Evolutionary conservation across 35 echinoderm and acorn worm genomes (phyloP).

Genomic region (Patiria miniata): DNA sequence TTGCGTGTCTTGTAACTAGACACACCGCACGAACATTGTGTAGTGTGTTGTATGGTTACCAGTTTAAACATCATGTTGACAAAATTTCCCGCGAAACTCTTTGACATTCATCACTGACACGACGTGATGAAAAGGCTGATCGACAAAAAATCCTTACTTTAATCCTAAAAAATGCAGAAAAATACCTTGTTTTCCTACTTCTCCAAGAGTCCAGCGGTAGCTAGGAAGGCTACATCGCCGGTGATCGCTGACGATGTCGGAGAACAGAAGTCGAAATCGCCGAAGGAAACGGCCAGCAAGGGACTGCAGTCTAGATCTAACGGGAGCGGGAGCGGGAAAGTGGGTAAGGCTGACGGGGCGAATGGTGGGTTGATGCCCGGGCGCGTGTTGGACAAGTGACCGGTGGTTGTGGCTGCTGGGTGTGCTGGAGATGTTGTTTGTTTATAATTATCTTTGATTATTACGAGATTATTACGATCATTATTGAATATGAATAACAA

Average conservation of each 20-base stretch:
- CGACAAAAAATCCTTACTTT: background rate
- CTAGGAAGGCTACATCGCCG: slow-evolving; percentile 48
- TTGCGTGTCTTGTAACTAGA: too few species aligned
- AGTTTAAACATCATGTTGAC: too few species aligned
- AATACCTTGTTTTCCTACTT: slow-evolving; percentile 74
- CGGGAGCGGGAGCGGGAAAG: background rate
- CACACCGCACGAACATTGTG: too few species aligned
- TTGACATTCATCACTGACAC: too few species aligned
- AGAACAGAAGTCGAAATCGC: slow-evolving; percentile 51
- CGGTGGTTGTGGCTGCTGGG: background rate
- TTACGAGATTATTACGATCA: too few species aligned
- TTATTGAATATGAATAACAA: too few species aligned
- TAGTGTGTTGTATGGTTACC: too few species aligned
- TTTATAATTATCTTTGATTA: too few species aligned
- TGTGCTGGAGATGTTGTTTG: background rate
- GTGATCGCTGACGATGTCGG: slow-evolving; percentile 60
- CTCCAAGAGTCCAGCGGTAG: slow-evolving; percentile 50
- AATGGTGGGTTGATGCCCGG: background rate
- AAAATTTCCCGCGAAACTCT: too few species aligned
- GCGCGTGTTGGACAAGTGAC: background rate
- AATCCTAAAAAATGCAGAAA: slow-evolving; percentile 26
- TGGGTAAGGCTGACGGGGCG: background rate
- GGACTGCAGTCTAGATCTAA: background rate
- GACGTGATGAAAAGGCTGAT: too few species aligned
- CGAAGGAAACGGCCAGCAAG: slow-evolving; percentile 70